Base-by-base conservation (phyloP, 2,797 vertebrate species). In the Taeniopygia guttata region DNA sequence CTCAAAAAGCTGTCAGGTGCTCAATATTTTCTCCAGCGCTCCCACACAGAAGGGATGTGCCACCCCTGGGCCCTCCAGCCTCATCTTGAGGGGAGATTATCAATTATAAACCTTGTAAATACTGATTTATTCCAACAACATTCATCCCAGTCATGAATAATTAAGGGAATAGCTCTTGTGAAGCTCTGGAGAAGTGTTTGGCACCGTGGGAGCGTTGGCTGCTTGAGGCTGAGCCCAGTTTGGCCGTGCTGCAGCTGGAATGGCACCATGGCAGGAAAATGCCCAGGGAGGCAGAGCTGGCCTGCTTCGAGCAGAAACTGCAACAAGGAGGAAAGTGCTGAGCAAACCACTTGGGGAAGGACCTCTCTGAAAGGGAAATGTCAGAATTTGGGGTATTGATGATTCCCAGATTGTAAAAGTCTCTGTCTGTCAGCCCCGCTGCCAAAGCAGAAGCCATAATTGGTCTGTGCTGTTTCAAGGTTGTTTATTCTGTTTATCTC, bases 231-330 rank as follows among this genome's bases (percentile, higher is more conserved):
- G 68, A 77, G 64, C 77, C 89, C 64, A 13, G 56, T 12, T 32
- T 32, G 48, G 67, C 69, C 1, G 1, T 20, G 59, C 2, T 42
- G 55, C 2, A 0, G 55, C 1, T 48, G 48, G 16, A 40, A 32
- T 7, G 45, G 45, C 76, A 63, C 72, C 27, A 18, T 1, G 4
- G 38, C 55, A 78, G 63, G 72, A 85, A 45, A 79, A 82, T 0
- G 2, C 32, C 49, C 1, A 1, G 83, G 36, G 45, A 51, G 56
- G 80, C 78, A 81, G 43, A 77, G 5, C 30, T 4, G 38, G 13
- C 26, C 43, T 3, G 12, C 14, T 3, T 32, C 40, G 42, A 2
- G 8, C 49, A 52, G 26, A 6, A 68, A 38, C 29, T 68, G 67
- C 9, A 8, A 3, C 27, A 3, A 34, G 48, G 34, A 78, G 59